Percentiles rank a stretch among this genome's conserved stretches.
Evolutionary conservation across 2,888 invertebrate species (phyloP).

Genomic region (Drosophila silvestris): DNA sequence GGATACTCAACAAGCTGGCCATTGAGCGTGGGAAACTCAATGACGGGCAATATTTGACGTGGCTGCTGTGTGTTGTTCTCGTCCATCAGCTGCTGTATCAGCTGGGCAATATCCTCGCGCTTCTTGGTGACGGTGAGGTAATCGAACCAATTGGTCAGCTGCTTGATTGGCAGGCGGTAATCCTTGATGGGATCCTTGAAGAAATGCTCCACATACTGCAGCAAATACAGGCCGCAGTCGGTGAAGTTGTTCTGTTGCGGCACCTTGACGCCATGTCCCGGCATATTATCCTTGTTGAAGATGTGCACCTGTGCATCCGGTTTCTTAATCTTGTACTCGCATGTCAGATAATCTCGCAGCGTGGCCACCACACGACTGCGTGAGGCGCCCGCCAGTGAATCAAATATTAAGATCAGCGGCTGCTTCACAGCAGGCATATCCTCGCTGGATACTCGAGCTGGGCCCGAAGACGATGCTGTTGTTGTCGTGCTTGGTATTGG

Average conservation of each 20-base stretch:
- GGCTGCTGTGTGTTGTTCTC: conserved; percentile 87
- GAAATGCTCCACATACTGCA: conserved; percentile 98
- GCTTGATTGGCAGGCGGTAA: conserved; percentile 93
- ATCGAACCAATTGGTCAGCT: conserved; percentile 94
- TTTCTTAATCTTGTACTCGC: conserved; percentile 91
- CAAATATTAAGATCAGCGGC: conserved; percentile 97
- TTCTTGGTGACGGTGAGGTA: conserved; percentile 93
- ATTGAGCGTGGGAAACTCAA: conserved; percentile 91
- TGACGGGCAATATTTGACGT: conserved; percentile 88
- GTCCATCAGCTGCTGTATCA: conserved; percentile 91
- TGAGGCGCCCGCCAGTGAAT: conserved; percentile 94
- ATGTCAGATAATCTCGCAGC: conserved; percentile 94
- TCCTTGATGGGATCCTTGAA: conserved; percentile 94
- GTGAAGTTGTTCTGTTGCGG: conserved; percentile 99
- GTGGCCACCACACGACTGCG: conserved; percentile 94
- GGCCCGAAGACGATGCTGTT: conserved; percentile 15
- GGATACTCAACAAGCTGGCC: conserved; percentile 88
- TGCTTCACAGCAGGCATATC: conserved; percentile 79
- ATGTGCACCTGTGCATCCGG: conserved; percentile 86
- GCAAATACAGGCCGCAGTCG: conserved; percentile 97
- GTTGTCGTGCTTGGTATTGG: conserved; percentile 23
- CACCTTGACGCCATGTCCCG: conserved; percentile 94
- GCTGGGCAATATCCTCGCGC: conserved; percentile 93
- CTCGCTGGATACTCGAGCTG: conserved; percentile 36
- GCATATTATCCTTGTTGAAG: conserved; percentile 93